Percentiles rank a stretch among this genome's conserved stretches.
phyloP scores from a whole-genome alignment of 53 echinoderm and acorn worm species.

The Temnopleurus reevesii region DNA sequence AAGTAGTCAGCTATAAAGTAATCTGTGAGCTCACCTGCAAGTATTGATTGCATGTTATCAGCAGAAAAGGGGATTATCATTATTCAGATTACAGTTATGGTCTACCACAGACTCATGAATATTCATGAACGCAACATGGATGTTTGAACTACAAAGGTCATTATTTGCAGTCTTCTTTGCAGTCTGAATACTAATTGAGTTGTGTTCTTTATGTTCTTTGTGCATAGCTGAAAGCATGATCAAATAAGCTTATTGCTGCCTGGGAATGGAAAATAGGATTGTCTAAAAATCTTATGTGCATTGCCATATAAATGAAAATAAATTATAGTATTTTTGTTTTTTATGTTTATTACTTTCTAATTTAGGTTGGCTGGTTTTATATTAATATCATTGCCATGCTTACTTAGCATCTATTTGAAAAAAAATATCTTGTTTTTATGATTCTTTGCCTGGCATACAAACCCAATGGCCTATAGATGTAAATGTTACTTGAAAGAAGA shows the following conservation, averaged over 20 bases:
- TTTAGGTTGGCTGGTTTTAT: neutral
- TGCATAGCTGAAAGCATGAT: too few species aligned
- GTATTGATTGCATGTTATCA: neutral
- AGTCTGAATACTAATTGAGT: neutral
- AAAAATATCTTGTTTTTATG: too few species aligned
- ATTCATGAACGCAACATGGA: neutral
- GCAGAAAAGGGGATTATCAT: neutral
- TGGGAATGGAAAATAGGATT: neutral
- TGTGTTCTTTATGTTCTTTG: neutral
- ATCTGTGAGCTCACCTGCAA: too few species aligned
- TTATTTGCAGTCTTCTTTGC: neutral
- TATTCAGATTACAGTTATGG: constrained; percentile 8
- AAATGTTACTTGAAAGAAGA: too few species aligned
- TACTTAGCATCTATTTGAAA: too few species aligned
- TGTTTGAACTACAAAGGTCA: neutral
- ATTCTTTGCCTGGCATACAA: too few species aligned
- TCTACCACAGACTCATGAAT: neutral
- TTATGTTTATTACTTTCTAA: neutral
- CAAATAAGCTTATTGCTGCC: too few species aligned
- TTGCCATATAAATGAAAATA: too few species aligned
- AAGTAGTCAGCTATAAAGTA: too few species aligned
- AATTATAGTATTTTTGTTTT: neutral
- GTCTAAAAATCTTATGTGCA: too few species aligned
- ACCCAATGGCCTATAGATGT: too few species aligned
- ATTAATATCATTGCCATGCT: too few species aligned